These are phyloP conservation scores for Cephus sareptanus DNA, from an alignment of 2,888 invertebrate genomes.

Conservation along the genomic window DNA sequence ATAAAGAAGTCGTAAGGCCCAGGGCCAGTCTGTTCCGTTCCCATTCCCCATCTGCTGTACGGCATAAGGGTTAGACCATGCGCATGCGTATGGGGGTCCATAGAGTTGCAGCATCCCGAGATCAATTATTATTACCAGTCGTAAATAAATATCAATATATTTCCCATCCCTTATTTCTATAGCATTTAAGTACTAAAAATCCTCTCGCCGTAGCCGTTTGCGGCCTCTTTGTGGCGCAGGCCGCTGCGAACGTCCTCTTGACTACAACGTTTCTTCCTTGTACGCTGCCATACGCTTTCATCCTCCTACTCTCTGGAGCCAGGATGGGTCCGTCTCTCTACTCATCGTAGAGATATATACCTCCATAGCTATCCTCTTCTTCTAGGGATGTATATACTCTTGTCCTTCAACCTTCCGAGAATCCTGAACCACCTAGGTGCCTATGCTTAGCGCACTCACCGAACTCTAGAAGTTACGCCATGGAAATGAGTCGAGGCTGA, in stretches of 20 bases:
- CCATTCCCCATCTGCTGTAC: constrained; percentile 10
- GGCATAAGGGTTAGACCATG: background rate
- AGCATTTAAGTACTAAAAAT: constrained; percentile 38
- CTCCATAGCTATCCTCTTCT: background rate
- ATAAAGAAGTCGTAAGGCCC: constrained; percentile 52
- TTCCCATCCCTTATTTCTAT: constrained; percentile 25
- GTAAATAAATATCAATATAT: constrained; percentile 56
- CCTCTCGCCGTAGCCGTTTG: constrained; percentile 38
- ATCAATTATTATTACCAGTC: constrained; percentile 56
- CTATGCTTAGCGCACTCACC: background rate
- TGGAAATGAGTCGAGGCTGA: background rate
- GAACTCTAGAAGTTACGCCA: background rate
- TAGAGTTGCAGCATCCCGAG: constrained; percentile 39
- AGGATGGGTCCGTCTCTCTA: background rate
- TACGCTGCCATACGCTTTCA: background rate
- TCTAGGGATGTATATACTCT: background rate
- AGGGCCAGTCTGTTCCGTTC: constrained; percentile 30
- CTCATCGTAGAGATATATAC: background rate
- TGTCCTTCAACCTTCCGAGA: background rate
- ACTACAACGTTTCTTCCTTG: constrained; percentile 32
- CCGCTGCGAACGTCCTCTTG: constrained; percentile 42
- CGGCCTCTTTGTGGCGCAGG: constrained; percentile 50
- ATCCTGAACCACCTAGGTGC: background rate
- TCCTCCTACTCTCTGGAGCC: background rate
- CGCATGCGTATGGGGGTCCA: constrained; percentile 15